Percentiles rank a stretch among this genome's conserved stretches.
Conservation (phyloP, 1,140 invertebrate genomes). For the Anoplolepis gracilipes region DNA sequence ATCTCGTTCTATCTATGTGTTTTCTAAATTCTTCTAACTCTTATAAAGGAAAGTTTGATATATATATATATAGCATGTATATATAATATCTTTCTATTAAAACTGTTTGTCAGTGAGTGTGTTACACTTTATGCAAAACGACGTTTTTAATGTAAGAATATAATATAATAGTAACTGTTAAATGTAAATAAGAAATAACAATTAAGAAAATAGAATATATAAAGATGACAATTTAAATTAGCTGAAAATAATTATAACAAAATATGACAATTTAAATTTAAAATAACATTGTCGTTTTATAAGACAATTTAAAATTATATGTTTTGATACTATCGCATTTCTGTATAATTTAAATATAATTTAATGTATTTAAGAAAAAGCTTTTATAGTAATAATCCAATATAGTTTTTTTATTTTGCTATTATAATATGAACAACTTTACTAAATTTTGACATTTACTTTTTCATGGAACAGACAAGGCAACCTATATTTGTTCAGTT, state of each 20-base stretch:
- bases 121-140: conserved; percentile 61
- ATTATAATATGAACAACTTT: conserved; percentile 35
- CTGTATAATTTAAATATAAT: background rate
- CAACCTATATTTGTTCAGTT: conserved; percentile 98
- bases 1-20: conserved; percentile 42
- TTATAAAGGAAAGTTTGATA: conserved; percentile 40
- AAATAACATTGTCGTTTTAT: background rate
- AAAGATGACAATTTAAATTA: background rate
- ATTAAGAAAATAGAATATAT: background rate
- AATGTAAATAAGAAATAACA: conserved; percentile 30
- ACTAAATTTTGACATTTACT: conserved; percentile 41
- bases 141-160: conserved; percentile 27
- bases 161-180: conserved; percentile 32
- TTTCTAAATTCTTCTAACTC: conserved; percentile 48
- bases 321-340: background rate
- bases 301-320: background rate
- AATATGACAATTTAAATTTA: background rate
- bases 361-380: background rate
- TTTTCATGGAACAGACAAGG: conserved; percentile 90
- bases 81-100: conserved; percentile 45
- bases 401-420: background rate
- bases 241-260: background rate
- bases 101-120: conserved; percentile 69
- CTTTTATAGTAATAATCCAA: conserved; percentile 12
- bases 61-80: conserved; percentile 61